phyloP scores from a whole-genome alignment of 2,113 vertebrate genomes.

The Verasper variegatus region DNA sequence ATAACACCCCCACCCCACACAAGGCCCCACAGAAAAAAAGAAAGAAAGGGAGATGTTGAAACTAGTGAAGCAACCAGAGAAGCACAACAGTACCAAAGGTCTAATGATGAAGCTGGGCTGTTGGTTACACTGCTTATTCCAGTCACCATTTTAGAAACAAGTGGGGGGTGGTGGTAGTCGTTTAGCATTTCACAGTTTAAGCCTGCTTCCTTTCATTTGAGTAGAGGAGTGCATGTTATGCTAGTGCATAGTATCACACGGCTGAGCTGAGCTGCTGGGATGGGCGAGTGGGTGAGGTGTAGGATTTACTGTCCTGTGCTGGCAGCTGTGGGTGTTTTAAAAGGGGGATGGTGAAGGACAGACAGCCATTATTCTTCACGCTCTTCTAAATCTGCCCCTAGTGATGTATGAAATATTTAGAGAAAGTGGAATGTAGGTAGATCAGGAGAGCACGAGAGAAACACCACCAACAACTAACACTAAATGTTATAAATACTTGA shows the following conservation, averaged over 20 bases:
- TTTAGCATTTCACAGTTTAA: conserved; percentile 29
- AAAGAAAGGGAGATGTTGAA: conserved; percentile 68
- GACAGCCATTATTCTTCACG: conserved; percentile 69
- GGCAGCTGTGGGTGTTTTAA: conserved; percentile 78
- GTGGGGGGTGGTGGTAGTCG: conserved; percentile 5
- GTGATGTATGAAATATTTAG: conserved; percentile 69
- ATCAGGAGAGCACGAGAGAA: conserved; percentile 34
- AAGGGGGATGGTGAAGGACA: conserved; percentile 68
- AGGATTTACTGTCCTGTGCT: conserved; percentile 78
- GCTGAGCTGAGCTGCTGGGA: conserved; percentile 43
- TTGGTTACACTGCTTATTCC: conserved; percentile 33
- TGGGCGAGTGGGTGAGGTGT: conserved; percentile 65
- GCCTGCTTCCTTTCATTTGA: conserved; percentile 37
- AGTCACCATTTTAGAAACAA: conserved; percentile 42
- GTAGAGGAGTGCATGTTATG: conserved; percentile 42
- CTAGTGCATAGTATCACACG: conserved; percentile 51
- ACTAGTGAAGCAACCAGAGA: conserved; percentile 52
- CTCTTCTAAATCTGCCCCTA: conserved; percentile 63
- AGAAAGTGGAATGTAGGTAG: conserved; percentile 56
- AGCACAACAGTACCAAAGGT: conserved; percentile 40
- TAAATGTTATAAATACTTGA: conserved; percentile 42
- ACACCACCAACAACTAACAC: conserved; percentile 26
- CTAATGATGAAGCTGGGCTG: conserved; percentile 39
- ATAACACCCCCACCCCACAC: conserved; percentile 79
- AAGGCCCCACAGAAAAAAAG: conserved; percentile 66